Evolutionary conservation across 2,888 invertebrate genomes (phyloP).

Genomic region (Hirtodrosophila cameraria): DNA sequence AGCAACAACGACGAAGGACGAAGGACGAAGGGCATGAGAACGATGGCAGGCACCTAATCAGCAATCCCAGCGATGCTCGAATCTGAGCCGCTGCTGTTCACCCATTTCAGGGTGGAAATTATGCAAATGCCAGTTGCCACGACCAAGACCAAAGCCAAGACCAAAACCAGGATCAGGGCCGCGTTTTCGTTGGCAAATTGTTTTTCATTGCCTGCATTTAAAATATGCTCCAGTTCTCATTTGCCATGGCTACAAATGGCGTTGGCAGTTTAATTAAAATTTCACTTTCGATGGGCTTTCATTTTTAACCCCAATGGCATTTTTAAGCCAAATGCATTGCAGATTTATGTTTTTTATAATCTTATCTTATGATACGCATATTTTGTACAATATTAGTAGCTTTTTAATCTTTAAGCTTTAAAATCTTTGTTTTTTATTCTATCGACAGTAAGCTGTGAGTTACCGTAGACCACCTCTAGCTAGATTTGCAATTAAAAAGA

Average conservation of each 20-base stretch:
- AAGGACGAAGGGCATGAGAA: constrained; percentile 12
- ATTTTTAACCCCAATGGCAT: constrained; percentile 8
- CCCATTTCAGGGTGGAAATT: constrained; percentile 71
- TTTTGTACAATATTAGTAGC: too few species aligned
- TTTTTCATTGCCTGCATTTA: constrained; percentile 79
- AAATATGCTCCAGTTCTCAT: constrained; percentile 73
- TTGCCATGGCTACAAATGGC: constrained; percentile 54
- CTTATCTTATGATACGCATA: too few species aligned
- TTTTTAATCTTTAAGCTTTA: too few species aligned
- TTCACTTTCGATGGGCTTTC: constrained; percentile 43
- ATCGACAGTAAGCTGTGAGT: too few species aligned
- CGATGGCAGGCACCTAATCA: constrained; percentile 65
- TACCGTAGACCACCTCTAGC: too few species aligned
- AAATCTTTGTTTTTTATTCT: too few species aligned
- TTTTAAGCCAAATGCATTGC: constrained; percentile 30
- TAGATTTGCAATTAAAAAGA: too few species aligned
- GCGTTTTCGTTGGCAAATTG: constrained; percentile 58
- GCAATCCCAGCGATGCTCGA: constrained; percentile 67
- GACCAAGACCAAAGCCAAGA: constrained; percentile 18
- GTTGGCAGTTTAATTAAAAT: constrained; percentile 70
- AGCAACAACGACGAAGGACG: constrained; percentile 21
- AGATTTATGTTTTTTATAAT: neutral
- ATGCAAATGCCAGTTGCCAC: constrained; percentile 69
- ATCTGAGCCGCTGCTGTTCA: constrained; percentile 41
- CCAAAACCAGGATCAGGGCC: constrained; percentile 5